Percentiles rank a stretch among this genome's conserved stretches.
These are phyloP conservation scores for Doris montereyensis DNA, from an alignment of 2,888 invertebrate genomes.

Conservation along the genomic window DNA sequence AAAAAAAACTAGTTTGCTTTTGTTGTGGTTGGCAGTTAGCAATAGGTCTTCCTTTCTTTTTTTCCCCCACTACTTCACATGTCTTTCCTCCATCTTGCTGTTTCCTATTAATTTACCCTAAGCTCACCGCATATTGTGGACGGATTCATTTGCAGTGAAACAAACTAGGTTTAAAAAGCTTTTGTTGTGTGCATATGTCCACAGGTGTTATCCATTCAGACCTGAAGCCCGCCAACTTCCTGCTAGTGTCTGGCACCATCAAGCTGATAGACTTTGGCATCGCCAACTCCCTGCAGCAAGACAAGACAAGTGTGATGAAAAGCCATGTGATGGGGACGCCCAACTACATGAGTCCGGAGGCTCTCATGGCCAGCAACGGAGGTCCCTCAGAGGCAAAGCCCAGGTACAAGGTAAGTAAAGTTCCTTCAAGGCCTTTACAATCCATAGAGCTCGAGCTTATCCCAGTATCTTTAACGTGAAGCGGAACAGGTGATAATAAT, in stretches of 20 bases:
- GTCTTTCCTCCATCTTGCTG: too few relatives aligned
- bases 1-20: too few relatives aligned
- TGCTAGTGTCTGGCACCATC: conserved; percentile 86
- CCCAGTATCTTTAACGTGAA: too few relatives aligned
- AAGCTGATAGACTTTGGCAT: conserved; percentile 98
- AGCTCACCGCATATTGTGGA: too few relatives aligned
- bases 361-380: conserved; percentile 59
- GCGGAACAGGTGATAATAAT: too few relatives aligned
- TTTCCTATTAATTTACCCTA: too few relatives aligned
- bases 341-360: conserved; percentile 97
- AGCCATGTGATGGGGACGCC: conserved; percentile 84
- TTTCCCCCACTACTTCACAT: neutral
- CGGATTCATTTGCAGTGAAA: too few relatives aligned
- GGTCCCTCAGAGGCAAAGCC: conserved; percentile 51
- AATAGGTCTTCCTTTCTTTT: neutral
- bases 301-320: conserved; percentile 91
- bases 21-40: neutral
- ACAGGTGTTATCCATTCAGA: conserved; percentile 95
- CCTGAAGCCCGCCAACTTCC: conserved; percentile 96
- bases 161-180: neutral
- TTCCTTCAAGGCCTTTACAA: too few relatives aligned
- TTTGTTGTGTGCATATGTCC: conserved; percentile 21
- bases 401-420: conserved; percentile 68
- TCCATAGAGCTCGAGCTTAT: too few relatives aligned
- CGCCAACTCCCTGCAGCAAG: conserved; percentile 87